Conservation (phyloP, 2,888 invertebrate species). For the Drosophila niveifrons region DNA sequence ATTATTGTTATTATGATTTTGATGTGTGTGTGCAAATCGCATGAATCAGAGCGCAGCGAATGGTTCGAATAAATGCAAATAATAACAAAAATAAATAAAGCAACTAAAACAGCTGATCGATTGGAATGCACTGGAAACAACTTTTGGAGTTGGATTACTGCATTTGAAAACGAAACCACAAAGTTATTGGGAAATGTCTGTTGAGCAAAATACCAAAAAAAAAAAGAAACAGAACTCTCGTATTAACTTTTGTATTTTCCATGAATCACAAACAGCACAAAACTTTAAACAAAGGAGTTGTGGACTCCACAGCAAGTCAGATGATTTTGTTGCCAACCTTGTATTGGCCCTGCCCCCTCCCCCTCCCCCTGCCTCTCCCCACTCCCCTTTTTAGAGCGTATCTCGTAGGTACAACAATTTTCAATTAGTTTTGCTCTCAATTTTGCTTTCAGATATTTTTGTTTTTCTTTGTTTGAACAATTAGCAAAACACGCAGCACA, state of each 20-base stretch:
- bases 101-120: constrained; percentile 41
- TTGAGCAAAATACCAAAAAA: not conserved
- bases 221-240: constrained; percentile 11
- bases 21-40: constrained; percentile 32
- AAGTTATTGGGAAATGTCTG: constrained; percentile 7
- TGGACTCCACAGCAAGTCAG: not conserved
- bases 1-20: constrained; percentile 10
- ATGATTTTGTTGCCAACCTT: constrained; percentile 4
- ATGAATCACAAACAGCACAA: constrained; percentile 2
- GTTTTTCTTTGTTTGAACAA: constrained; percentile 36
- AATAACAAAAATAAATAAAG: constrained; percentile 5
- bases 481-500: constrained; percentile 55
- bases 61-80: constrained; percentile 8
- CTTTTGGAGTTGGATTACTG: constrained; percentile 27
- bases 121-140: not conserved
- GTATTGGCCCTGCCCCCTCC: not conserved
- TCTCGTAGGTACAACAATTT: constrained; percentile 58
- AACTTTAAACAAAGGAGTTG: constrained; percentile 14
- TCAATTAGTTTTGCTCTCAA: constrained; percentile 75
- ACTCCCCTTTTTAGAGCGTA: not conserved
- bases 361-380: not conserved
- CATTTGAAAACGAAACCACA: not conserved
- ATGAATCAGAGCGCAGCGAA: constrained; percentile 48
- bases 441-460: constrained; percentile 61
- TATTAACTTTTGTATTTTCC: not conserved